Conservation (phyloP, 2,888 invertebrate genomes). For the Chaitophorus viminalis region DNA sequence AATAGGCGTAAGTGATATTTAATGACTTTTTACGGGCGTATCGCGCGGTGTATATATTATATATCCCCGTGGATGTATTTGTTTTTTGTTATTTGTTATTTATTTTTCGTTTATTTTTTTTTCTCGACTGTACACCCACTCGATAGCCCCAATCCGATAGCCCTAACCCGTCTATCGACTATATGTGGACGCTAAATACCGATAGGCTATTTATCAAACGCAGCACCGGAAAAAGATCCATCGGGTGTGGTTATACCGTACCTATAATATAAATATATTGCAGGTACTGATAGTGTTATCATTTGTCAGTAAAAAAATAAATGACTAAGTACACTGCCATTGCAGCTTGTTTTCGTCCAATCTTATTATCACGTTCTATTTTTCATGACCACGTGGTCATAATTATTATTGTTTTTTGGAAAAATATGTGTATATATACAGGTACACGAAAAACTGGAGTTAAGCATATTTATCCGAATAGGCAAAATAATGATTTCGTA, state of each 20-base stretch:
- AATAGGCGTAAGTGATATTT: conserved; percentile 56
- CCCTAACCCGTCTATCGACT: neutral
- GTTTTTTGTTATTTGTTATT: neutral
- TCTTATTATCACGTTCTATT: neutral
- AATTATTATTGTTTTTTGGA: neutral
- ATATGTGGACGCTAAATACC: neutral
- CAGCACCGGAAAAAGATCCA: conserved; percentile 16
- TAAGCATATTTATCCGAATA: neutral
- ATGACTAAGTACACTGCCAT: neutral
- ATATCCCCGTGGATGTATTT: neutral
- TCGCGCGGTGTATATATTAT: neutral
- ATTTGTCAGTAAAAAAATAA: neutral
- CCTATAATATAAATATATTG: neutral
- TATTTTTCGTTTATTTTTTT: neutral
- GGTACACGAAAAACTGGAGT: neutral
- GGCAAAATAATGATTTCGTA: too few species aligned
- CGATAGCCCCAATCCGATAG: neutral
- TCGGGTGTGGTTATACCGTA: conserved; percentile 19
- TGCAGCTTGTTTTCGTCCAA: neutral
- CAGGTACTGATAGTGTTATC: neutral
- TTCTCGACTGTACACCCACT: neutral
- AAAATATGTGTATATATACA: neutral
- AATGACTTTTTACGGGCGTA: conserved; percentile 49
- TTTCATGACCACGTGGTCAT: neutral
- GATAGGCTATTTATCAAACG: conserved; percentile 19